Percentiles rank a stretch among this genome's conserved stretches.
Conservation (phyloP, 2,113 vertebrate genomes). For the Ascaphus truei region DNA sequence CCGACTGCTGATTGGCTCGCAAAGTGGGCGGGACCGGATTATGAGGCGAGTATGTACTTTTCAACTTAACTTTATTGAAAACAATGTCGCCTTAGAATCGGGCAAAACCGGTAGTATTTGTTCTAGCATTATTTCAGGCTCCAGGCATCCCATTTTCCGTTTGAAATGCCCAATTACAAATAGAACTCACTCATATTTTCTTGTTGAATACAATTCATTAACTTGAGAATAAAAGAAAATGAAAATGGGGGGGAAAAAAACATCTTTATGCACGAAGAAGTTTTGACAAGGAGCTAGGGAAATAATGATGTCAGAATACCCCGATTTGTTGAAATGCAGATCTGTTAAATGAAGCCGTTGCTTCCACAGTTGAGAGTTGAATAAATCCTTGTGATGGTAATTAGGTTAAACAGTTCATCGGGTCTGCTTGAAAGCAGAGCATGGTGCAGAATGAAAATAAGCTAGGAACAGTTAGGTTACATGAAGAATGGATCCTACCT, state of each 20-base stretch:
- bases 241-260: neutral
- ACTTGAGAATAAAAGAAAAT: neutral
- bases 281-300: no score
- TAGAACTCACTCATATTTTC: no score
- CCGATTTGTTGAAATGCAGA: conserved; percentile 2
- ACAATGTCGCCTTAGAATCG: no score
- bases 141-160: no score
- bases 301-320: conserved; percentile 16
- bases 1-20: no score
- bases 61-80: no score
- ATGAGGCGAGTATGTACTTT: no score
- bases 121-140: no score
- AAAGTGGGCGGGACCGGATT: no score
- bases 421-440: conserved; percentile 8
- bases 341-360: conserved; percentile 19
- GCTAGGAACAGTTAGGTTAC: conserved; percentile 1
- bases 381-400: conserved; percentile 33
- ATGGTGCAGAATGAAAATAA: conserved; percentile 38
- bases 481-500: conserved; percentile 25
- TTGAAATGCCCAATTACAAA: no score
- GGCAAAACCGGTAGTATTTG: no score
- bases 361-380: conserved; percentile 25
- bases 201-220: no score
- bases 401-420: conserved; percentile 40
- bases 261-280: neutral